phyloP scores from a whole-genome alignment of 2,888 invertebrate species.

The Rotaria magnacalcarata region DNA sequence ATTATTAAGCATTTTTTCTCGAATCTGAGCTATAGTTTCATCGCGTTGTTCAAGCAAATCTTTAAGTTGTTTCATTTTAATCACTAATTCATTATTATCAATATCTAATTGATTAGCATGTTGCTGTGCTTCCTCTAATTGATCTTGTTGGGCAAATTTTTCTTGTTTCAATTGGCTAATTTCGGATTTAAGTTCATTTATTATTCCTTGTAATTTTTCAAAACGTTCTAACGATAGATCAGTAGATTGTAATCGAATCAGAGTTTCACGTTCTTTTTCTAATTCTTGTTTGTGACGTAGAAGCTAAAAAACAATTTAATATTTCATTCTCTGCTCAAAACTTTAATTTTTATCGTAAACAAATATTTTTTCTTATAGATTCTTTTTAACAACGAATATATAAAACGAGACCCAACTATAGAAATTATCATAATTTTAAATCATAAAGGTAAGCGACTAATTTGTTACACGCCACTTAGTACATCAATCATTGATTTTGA shows the following conservation, averaged over 20 bases:
- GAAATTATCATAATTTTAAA: too few relatives aligned
- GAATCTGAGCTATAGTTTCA: background rate
- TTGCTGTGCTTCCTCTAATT: background rate
- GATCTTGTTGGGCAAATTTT: background rate
- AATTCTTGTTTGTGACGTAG: background rate
- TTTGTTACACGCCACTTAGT: too few relatives aligned
- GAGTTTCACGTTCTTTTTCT: conserved; percentile 6
- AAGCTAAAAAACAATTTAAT: background rate
- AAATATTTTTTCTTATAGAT: background rate
- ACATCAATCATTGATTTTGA: too few relatives aligned
- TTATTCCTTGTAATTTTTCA: conserved; percentile 27
- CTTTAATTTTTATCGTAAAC: background rate
- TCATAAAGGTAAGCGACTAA: too few relatives aligned
- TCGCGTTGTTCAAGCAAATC: background rate
- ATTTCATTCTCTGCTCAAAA: too few relatives aligned
- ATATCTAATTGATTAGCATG: background rate
- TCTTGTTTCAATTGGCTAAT: background rate
- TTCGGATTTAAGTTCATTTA: background rate
- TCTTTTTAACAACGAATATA: too few relatives aligned
- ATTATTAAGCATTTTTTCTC: background rate
- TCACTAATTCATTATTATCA: background rate
- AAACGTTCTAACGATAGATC: conserved; percentile 34
- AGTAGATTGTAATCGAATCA: background rate
- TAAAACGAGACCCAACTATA: too few relatives aligned
- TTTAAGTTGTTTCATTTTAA: conserved; percentile 34